phyloP scores from a whole-genome alignment of 2,888 invertebrate genomes.

The Morpho deidamia region DNA sequence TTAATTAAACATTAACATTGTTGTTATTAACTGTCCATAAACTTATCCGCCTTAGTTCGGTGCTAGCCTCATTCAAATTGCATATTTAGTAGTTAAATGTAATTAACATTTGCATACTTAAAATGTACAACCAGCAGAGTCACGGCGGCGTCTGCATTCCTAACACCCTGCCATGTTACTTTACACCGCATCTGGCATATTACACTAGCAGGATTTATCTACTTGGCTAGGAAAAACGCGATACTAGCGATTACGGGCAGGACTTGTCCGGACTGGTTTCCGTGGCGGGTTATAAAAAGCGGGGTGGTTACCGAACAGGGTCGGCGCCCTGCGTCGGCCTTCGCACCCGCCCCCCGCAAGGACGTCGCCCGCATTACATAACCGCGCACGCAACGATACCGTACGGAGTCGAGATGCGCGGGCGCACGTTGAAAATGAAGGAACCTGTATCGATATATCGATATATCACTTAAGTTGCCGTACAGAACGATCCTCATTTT shows the following conservation, averaged over 20 bases:
- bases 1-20: not conserved
- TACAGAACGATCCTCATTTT: not conserved
- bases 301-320: constrained; percentile 38
- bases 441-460: not conserved
- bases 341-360: constrained; percentile 54
- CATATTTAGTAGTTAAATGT: constrained; percentile 15
- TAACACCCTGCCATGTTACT: constrained; percentile 10
- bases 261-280: constrained; percentile 20
- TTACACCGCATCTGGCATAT: constrained; percentile 17
- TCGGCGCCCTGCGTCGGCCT: constrained; percentile 66
- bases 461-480: constrained; percentile 10
- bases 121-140: constrained; percentile 20
- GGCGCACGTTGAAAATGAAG: constrained; percentile 10
- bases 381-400: constrained; percentile 67
- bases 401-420: constrained; percentile 42
- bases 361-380: constrained; percentile 71
- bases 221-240: constrained; percentile 6
- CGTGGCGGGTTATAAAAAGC: constrained; percentile 31
- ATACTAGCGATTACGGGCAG: constrained; percentile 13
- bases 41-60: constrained; percentile 6
- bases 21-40: not conserved
- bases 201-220: constrained; percentile 6
- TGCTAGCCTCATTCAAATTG: constrained; percentile 13
- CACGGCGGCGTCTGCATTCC: constrained; percentile 17
- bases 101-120: constrained; percentile 23